Evolutionary conservation across 2,888 invertebrate genomes (phyloP).

Genomic region (Andrena hattorfiana): DNA sequence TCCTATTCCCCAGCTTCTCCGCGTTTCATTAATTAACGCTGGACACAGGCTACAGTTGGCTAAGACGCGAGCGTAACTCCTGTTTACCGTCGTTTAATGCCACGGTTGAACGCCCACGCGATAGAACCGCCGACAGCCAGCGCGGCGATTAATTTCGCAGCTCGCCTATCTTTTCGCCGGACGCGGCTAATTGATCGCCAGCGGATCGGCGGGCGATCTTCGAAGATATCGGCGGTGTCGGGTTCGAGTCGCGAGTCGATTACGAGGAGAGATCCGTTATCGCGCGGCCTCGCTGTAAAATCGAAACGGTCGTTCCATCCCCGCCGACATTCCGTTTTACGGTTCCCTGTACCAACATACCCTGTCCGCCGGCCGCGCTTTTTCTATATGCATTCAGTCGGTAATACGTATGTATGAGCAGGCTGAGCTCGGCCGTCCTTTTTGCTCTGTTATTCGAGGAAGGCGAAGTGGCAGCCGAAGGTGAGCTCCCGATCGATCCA

Average conservation of each 20-base stretch:
- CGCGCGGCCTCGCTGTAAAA: conserved; percentile 17
- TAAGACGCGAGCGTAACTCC: conserved; percentile 25
- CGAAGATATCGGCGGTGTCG: conserved; percentile 26
- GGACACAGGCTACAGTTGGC: conserved; percentile 5
- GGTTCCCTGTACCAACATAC: not conserved
- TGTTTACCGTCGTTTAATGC: conserved; percentile 18
- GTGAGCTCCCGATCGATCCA: conserved; percentile 57
- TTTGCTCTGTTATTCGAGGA: conserved; percentile 26
- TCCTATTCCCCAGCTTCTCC: not conserved
- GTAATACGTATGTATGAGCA: conserved; percentile 1
- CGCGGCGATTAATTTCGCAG: conserved; percentile 32
- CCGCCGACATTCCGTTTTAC: not conserved
- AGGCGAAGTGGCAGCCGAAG: conserved; percentile 25
- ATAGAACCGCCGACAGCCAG: not conserved
- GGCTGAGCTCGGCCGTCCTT: conserved; percentile 6
- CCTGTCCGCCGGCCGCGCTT: not conserved
- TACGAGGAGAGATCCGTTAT: conserved; percentile 29
- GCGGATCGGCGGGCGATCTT: not conserved
- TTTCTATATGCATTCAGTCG: not conserved
- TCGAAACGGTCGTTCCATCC: not conserved
- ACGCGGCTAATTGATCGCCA: conserved; percentile 32
- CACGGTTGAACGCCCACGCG: not conserved
- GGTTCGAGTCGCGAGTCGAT: conserved; percentile 34
- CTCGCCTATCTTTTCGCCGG: conserved; percentile 7
- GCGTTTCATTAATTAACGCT: conserved; percentile 53